Percentiles rank a stretch among this genome's conserved stretches.
phyloP scores from a whole-genome alignment of 2,113 vertebrate genomes.

The Fulica atra region DNA sequence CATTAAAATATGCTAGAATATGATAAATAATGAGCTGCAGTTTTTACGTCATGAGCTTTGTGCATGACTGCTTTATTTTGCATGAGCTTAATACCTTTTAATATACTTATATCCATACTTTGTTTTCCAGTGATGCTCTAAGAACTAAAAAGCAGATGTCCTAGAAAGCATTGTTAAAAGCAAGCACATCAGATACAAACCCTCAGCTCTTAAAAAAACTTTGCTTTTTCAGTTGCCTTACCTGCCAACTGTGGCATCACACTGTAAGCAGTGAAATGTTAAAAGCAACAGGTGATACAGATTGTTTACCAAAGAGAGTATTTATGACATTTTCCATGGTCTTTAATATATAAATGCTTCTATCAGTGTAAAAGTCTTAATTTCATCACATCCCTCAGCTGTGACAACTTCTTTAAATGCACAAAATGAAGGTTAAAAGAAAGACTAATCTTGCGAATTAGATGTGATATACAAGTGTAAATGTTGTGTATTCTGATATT shows the following conservation, averaged over 20 bases:
- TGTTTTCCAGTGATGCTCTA: slow-evolving; percentile 27
- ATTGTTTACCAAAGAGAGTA: neutral
- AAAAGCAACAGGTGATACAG: neutral
- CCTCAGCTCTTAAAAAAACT: neutral
- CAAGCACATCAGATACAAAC: neutral
- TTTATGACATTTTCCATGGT: neutral
- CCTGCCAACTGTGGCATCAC: neutral
- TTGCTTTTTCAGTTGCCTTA: neutral
- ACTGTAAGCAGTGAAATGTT: neutral
- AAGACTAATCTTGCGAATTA: neutral
- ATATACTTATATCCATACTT: neutral
- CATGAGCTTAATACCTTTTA: slow-evolving; percentile 22
- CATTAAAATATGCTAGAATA: neutral
- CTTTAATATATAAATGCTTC: neutral
- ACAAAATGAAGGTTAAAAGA: neutral
- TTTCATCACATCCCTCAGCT: neutral
- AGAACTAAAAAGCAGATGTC: neutral
- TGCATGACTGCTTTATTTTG: slow-evolving; percentile 36
- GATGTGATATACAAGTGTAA: neutral
- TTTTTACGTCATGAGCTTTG: neutral
- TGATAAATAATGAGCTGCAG: neutral
- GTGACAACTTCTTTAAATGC: neutral
- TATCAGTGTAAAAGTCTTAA: neutral
- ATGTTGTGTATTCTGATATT: neutral
- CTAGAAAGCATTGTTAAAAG: slow-evolving; percentile 15